Conservation (phyloP, 2,113 vertebrate genomes). For the Myotis brandtii region DNA sequence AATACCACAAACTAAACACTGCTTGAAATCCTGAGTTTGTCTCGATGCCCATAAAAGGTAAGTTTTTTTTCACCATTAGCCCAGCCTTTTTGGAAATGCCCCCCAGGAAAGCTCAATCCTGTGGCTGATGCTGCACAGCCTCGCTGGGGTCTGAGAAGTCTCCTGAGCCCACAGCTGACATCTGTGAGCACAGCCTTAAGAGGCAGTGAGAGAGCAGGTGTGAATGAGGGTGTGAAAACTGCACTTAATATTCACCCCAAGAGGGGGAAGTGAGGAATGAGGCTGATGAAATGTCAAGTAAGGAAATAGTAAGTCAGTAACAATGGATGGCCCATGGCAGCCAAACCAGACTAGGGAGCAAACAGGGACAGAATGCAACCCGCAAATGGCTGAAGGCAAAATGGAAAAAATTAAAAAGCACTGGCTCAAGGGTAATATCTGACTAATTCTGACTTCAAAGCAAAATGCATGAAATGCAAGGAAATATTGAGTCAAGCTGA, state of each 20-base stretch:
- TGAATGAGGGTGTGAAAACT: conserved; percentile 39
- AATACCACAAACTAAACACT: neutral
- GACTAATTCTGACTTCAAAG: conserved; percentile 19
- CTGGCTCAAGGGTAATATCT: neutral
- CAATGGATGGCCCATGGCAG: neutral
- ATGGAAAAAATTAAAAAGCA: neutral
- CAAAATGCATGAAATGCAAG: conserved; percentile 24
- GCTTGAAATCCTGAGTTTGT: neutral
- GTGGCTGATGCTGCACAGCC: neutral
- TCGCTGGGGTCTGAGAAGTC: neutral
- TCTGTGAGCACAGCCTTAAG: neutral
- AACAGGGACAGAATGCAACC: neutral
- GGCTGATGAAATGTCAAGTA: conserved; percentile 43
- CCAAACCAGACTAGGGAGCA: neutral
- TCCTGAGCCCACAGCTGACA: neutral
- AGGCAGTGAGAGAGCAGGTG: neutral
- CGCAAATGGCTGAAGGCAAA: conserved; percentile 2
- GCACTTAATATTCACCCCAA: neutral
- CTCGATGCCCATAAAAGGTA: conserved; percentile 20
- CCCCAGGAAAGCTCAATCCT: neutral
- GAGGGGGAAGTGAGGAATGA: conserved; percentile 28
- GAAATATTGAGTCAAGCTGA: conserved; percentile 4
- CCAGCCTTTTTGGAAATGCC: neutral
- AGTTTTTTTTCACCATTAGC: neutral
- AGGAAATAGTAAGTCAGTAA: neutral